Base-by-base conservation (phyloP, 1,140 invertebrate species). In the Euschistus heros region DNA sequence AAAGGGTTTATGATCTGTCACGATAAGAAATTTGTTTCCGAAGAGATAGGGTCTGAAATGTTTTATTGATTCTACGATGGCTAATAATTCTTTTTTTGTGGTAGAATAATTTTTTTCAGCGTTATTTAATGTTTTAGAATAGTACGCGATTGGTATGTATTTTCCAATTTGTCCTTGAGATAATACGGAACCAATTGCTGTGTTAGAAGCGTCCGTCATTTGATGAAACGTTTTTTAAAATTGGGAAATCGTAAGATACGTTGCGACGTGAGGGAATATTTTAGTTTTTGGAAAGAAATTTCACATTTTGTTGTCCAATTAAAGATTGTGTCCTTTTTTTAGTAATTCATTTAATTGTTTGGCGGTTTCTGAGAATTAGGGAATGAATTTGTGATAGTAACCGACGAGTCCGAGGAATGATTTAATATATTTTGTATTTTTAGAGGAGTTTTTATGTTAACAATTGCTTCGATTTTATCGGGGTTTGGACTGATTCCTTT, bases 201-300 rank as follows among this genome's bases (percentile, higher is more conserved):
- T 74, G 76, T 55, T 79, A 77, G 66, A 76, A 77, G 68, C 79
- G 17, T 81, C 80, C 27, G 82, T 82, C 68, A 76, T n/a, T n/a
- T n/a, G n/a, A n/a, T n/a, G n/a, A n/a, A n/a, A 65, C 44, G 52
- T 71, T 73, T 71, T 13, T 7, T 24, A 27, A 75, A 75, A 65
- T 76, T 72, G 0, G 73, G 75, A 44, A 74, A 74, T 69, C 70
- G 69, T 20, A 75, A 50, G 10, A 73, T 68, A 13, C 69, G 70
- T 55, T 69, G 66, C 0, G 42, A 60, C 10, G 47, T 57, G 3
- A 66, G 42, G 17, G 4, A 26, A 22, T 72, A 14, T 30, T 47
- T 60, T 2, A 42, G 26, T 8, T 10, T 42, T 22, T 44, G 26
- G 57, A 66, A 66, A 7, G 33, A 27, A 8, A 24, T 27, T 60